Evolutionary conservation across 2,888 invertebrate species (phyloP).

Genomic region (Drosophila quinaria): DNA sequence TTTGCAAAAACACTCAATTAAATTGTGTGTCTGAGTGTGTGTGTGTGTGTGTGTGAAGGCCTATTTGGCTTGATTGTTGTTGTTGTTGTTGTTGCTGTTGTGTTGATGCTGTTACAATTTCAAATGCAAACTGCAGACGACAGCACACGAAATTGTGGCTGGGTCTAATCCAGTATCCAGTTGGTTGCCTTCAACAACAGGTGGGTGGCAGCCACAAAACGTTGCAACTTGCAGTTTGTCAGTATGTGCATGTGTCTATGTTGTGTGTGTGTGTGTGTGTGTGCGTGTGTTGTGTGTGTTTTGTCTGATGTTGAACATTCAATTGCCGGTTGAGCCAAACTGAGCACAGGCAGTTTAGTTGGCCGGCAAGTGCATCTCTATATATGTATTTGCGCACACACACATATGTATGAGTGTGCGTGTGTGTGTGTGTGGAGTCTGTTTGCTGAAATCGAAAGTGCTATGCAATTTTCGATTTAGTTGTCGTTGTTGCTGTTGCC

Average conservation of each 20-base stretch:
- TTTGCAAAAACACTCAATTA: constrained; percentile 44
- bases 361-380: constrained; percentile 32
- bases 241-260: constrained; percentile 19
- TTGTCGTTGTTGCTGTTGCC: constrained; percentile 46
- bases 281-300: constrained; percentile 23
- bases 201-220: constrained; percentile 62
- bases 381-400: background rate
- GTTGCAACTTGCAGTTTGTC: constrained; percentile 35
- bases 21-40: constrained; percentile 16
- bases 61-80: constrained; percentile 38
- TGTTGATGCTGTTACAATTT: constrained; percentile 61
- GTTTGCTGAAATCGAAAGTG: constrained; percentile 69
- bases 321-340: constrained; percentile 40
- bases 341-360: constrained; percentile 26
- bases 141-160: constrained; percentile 37
- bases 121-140: constrained; percentile 57
- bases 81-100: constrained; percentile 39
- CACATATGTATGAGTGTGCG: background rate
- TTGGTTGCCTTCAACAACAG: constrained; percentile 67
- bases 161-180: constrained; percentile 76
- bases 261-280: constrained; percentile 24
- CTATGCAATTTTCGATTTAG: constrained; percentile 75
- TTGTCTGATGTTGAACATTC: constrained; percentile 30
- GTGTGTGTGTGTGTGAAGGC: constrained; percentile 45
- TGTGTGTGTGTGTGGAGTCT: constrained; percentile 17